Conservation (phyloP, 2,113 vertebrate species). For the Bubo bubo region DNA sequence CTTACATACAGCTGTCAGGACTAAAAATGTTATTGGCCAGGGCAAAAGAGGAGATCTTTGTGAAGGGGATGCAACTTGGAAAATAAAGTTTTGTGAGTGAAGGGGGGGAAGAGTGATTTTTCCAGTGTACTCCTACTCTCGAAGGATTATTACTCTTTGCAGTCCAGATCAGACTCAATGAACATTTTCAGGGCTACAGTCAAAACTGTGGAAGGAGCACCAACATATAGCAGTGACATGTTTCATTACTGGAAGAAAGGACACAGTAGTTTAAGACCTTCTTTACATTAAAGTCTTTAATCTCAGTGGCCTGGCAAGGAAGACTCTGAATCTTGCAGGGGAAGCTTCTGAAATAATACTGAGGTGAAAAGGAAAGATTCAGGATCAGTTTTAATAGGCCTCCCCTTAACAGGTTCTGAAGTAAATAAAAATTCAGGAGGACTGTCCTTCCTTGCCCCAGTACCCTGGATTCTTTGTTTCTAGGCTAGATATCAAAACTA, state of each 20-base stretch:
- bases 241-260: neutral
- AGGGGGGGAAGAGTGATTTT: neutral
- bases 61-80: neutral
- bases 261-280: neutral
- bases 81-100: neutral
- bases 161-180: neutral
- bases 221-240: neutral
- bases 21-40: neutral
- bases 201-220: neutral
- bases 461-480: neutral
- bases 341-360: neutral
- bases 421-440: neutral
- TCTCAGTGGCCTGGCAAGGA: neutral
- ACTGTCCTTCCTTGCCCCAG: neutral
- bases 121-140: neutral
- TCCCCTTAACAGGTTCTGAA: neutral
- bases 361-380: neutral
- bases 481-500: neutral
- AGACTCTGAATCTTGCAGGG: neutral
- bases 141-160: neutral
- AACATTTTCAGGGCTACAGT: neutral
- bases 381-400: neutral
- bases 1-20: neutral
- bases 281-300: neutral
- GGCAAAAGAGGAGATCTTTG: neutral